Evolutionary conservation across 2,888 invertebrate genomes (phyloP).

Genomic region (Pachliopta kotzebuea): DNA sequence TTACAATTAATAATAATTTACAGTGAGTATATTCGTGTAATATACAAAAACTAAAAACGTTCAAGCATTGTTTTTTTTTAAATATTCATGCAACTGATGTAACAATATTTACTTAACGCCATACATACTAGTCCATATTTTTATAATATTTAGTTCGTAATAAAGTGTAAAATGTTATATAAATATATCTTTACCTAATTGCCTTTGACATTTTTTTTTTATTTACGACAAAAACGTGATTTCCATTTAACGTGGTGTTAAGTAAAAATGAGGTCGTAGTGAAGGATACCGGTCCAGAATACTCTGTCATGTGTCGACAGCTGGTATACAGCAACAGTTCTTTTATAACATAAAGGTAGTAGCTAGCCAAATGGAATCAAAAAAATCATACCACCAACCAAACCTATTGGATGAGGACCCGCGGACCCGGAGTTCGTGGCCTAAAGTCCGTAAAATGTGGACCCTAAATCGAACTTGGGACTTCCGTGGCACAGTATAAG

Average conservation of each 20-base stretch:
- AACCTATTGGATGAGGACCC: too few relatives aligned
- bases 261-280: too few relatives aligned
- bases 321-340: too few relatives aligned
- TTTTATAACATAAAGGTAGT: too few relatives aligned
- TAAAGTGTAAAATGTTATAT: conserved; percentile 53
- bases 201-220: conserved; percentile 39
- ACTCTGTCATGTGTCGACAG: too few relatives aligned
- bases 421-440: too few relatives aligned
- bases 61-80: background rate
- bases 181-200: conserved; percentile 57
- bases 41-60: background rate
- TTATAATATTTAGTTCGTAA: conserved; percentile 15
- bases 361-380: too few relatives aligned
- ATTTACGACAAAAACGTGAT: conserved; percentile 15
- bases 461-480: too few relatives aligned
- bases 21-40: background rate
- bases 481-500: too few relatives aligned
- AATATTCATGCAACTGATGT: background rate
- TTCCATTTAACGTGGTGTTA: conserved; percentile 9
- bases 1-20: background rate
- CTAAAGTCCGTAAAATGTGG: too few relatives aligned
- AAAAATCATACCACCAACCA: too few relatives aligned
- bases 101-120: conserved; percentile 29
- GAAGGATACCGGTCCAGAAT: too few relatives aligned
- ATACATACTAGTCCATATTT: conserved; percentile 55